Conservation (phyloP, 2,113 vertebrate genomes). For the Sander lucioperca region DNA sequence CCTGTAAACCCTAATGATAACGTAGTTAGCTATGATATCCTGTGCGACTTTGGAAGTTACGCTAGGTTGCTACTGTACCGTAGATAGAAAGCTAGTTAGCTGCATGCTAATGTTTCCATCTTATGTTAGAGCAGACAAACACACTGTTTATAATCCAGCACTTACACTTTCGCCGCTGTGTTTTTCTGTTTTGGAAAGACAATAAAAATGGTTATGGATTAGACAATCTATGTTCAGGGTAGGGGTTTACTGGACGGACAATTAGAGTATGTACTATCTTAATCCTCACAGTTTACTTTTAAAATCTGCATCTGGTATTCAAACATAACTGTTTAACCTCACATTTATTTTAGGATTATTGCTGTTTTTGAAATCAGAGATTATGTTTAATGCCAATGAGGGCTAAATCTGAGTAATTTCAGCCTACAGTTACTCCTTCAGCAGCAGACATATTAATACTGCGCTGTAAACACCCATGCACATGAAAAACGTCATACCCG, state of each 20-base stretch:
- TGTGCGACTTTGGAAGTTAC: not conserved
- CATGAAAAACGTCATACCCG: constrained; percentile 58
- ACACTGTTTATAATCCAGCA: not conserved
- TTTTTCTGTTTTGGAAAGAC: not conserved
- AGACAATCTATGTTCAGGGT: not conserved
- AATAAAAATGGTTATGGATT: not conserved
- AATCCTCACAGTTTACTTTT: constrained; percentile 19
- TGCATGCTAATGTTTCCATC: not conserved
- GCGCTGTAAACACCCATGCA: constrained; percentile 73
- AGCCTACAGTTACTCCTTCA: constrained; percentile 41
- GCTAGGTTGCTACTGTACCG: not conserved
- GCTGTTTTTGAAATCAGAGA: constrained; percentile 21
- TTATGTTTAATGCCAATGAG: constrained; percentile 31
- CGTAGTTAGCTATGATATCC: not conserved
- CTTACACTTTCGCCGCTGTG: not conserved
- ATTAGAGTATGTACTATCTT: constrained; percentile 4
- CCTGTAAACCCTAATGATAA: not conserved
- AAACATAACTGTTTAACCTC: not conserved
- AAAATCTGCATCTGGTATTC: not conserved
- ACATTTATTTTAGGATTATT: not conserved
- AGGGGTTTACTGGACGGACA: not conserved
- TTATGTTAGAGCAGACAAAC: not conserved
- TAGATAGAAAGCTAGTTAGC: not conserved
- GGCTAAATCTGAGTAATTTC: constrained; percentile 25
- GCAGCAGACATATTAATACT: constrained; percentile 69